Evolutionary conservation across 2,113 vertebrate genomes (phyloP), one percentile per base, ranked within the genome.

Genomic region (Bucco capensis): DNA sequence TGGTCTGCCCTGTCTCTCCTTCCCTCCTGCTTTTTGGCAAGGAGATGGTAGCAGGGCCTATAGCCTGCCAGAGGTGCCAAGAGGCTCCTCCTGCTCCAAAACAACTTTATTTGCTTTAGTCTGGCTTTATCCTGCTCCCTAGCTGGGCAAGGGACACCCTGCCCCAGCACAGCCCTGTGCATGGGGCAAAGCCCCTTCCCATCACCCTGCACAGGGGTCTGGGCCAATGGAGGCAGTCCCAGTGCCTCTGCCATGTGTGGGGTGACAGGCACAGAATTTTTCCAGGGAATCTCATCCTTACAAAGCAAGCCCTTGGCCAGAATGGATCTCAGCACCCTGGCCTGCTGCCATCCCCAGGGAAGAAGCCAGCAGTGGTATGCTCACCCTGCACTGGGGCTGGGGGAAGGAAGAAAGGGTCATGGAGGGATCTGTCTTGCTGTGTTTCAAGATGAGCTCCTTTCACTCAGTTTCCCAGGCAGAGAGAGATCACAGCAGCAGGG

Each of bases 311-410:
- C 37, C 6, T 4, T 10, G 10, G 1, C 19, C 67, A 66, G 37
- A 3, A 4, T 3, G 2, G 16, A 30, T 21, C 11, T 5, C 19
- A 65, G 28, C 19, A 2, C 27, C 38, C 38, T 8, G 12, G 22
- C n/a, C n/a, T 77, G 33, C 49, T 22, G 2, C 25, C 42, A 54
- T 17, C 17, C 28, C 33, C 15, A 31, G 42, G 60, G 24, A 58
- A 46, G 24, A 50, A 81, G 38, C 10, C 49, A 44, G 60, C 44
- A 88, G 70, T 1, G 4, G 44, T 14, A 31, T 40, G 44, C 31
- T 73, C 70, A 86, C 11, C 44, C 31, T 38, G 42, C 14, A 22
- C 3, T 0, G 0, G 18, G n/a, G 18, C 33, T 31, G 40, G 24
- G 14, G 14, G 47, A 72, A 76, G 12, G 38, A 37, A 46, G 37